Evolutionary conservation across 2,888 invertebrate species (phyloP).

Genomic region (Adela reaumurella): DNA sequence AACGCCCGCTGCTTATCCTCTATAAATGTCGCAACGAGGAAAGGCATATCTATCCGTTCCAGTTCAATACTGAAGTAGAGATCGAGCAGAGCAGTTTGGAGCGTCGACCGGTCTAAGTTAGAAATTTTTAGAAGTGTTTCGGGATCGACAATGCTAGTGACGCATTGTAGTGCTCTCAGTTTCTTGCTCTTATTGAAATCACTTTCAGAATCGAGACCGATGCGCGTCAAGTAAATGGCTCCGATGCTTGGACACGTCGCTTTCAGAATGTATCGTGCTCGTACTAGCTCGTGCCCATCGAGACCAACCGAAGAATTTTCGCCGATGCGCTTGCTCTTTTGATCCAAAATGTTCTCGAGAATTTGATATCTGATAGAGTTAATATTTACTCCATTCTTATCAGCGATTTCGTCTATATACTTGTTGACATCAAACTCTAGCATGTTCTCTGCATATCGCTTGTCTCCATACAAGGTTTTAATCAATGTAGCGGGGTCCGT

Average conservation of each 20-base stretch:
- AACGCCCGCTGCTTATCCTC: slow-evolving; percentile 39
- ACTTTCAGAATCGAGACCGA: slow-evolving; percentile 45
- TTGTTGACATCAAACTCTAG: slow-evolving; percentile 39
- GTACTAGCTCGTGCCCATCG: slow-evolving; percentile 34
- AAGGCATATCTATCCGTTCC: slow-evolving; percentile 45
- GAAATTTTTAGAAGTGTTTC: slow-evolving; percentile 46
- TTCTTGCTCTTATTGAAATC: slow-evolving; percentile 45
- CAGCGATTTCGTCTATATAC: slow-evolving; percentile 48
- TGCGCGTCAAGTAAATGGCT: slow-evolving; percentile 46
- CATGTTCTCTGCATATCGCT: slow-evolving; percentile 38
- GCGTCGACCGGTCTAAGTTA: slow-evolving; percentile 31
- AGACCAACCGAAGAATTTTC: slow-evolving; percentile 18
- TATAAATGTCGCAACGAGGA: slow-evolving; percentile 38
- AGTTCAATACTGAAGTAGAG: slow-evolving; percentile 36
- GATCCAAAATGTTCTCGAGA: slow-evolving; percentile 39
- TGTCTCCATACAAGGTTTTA: slow-evolving; percentile 40
- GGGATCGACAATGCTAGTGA: slow-evolving; percentile 43
- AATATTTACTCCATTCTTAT: slow-evolving; percentile 45
- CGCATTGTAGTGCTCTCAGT: slow-evolving; percentile 44
- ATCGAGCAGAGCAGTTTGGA: slow-evolving; percentile 42
- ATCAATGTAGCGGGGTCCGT: slow-evolving; percentile 47
- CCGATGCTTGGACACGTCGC: slow-evolving; percentile 52
- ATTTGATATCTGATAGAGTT: slow-evolving; percentile 46
- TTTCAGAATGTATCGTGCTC: slow-evolving; percentile 46
- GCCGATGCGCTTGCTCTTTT: slow-evolving; percentile 18